These are phyloP conservation scores for Sitta europaea DNA, from an alignment of 2,113 vertebrate species.

Conservation along the genomic window DNA sequence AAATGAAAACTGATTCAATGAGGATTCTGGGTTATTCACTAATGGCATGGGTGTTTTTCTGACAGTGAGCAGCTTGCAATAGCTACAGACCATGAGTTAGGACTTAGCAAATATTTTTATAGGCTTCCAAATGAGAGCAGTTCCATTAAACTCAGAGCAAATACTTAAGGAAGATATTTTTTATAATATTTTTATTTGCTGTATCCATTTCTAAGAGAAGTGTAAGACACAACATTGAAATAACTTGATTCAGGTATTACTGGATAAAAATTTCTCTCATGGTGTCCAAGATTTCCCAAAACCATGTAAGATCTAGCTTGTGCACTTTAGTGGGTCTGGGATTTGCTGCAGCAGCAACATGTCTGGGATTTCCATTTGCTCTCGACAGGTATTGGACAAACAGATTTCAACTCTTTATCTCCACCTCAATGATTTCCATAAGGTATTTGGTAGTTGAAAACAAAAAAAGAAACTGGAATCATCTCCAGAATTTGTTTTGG, in stretches of 20 bases:
- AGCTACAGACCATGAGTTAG: not conserved
- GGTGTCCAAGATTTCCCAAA: not conserved
- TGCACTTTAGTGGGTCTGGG: not conserved
- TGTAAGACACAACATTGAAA: not conserved
- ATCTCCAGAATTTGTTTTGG: not conserved
- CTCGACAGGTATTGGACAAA: not conserved
- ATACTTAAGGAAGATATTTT: not conserved
- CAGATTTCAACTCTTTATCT: not conserved
- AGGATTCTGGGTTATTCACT: not conserved
- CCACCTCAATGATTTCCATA: not conserved
- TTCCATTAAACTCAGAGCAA: not conserved
- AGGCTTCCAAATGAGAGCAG: not conserved
- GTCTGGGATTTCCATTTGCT: not conserved
- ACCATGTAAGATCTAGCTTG: rapidly evolving
- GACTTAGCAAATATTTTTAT: not conserved
- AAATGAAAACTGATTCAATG: not conserved
- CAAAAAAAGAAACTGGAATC: not conserved
- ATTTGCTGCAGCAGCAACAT: not conserved
- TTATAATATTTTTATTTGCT: not conserved
- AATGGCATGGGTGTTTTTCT: not conserved
- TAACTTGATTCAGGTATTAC: not conserved
- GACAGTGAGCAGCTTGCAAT: not conserved
- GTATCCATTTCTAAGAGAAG: not conserved
- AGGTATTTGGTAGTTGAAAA: not conserved
- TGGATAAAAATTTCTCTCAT: not conserved